Evolutionary conservation across 2,113 vertebrate genomes (phyloP), one percentile per base, ranked within the genome.

Genomic region (Ctenomys sociabilis): DNA sequence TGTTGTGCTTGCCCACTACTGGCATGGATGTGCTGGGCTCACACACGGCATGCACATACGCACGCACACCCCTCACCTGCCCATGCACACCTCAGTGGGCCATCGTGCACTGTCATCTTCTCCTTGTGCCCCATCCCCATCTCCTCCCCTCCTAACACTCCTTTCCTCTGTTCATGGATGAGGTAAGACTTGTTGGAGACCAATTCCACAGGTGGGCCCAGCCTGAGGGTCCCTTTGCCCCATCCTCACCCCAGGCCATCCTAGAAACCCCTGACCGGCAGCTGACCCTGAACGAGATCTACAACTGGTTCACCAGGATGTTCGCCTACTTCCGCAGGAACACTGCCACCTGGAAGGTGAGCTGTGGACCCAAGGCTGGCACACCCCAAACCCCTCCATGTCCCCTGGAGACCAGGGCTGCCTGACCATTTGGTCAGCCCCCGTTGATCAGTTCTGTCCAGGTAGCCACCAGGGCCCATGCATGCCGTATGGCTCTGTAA

Each of bases 291-390:
- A 99, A 99, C 30, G 99, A 99, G 97, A 99, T 99, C 98, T 99
- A 99, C 97, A 99, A 99, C 98, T 99, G 99, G 99, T 99, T 99
- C 98, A 99, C 99, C 28, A 98, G 99, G 98, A 99, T 99, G 99
- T 99, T 99, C 73, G 99, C 99, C 97, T 99, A 99, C 98, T 99
- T 99, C 98, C 99, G 99, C 98, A 99, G 99, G 98, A 99, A 99
- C 98, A 99, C 99, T 10, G 99, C 99, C 97, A 99, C 99, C 95
- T 99, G 99, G 99, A 99, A 99, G 99, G 99, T 99, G 98, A 99
- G 97, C 45, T 45, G 22, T 2, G 6, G n/a, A 52, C 2, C 83
- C n/a, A 17, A 35, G 52, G 11, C 24, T 45, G 26, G 4, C 30
- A 9, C 75, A 24, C 72, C 52, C 49, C 10, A 11, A 52, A n/a